Conservation (phyloP, 2,797 vertebrate species). For the Rhabdomys pumilio region DNA sequence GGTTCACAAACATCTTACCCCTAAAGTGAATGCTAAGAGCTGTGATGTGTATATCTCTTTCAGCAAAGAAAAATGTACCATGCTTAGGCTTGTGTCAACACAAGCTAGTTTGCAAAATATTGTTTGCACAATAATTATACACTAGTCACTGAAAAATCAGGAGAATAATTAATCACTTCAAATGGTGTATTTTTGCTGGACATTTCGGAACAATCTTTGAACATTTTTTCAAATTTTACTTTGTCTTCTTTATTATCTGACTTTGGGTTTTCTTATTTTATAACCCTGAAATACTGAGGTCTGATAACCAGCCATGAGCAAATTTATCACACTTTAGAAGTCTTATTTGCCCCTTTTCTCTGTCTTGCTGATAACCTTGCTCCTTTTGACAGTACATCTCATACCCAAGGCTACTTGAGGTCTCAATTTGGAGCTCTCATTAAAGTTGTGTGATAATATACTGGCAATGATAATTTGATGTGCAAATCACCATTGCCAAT, state of each 20-base stretch:
- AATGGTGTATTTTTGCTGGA: neutral
- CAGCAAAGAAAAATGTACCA: neutral
- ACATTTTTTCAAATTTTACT: neutral
- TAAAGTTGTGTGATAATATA: neutral
- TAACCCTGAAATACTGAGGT: neutral
- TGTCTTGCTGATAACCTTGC: neutral
- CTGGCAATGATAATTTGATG: no score
- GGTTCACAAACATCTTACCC: neutral
- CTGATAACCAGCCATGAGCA: neutral
- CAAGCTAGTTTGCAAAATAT: neutral
- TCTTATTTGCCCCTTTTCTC: conserved; percentile 31
- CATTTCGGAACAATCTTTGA: neutral
- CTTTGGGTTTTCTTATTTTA: neutral
- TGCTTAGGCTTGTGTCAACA: neutral
- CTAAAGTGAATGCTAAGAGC: neutral
- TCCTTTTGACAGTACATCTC: neutral
- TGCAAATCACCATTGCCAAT: neutral
- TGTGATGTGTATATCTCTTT: neutral
- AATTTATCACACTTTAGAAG: neutral
- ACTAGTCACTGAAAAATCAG: neutral
- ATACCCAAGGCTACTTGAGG: neutral
- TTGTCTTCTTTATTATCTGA: neutral
- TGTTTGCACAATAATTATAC: neutral
- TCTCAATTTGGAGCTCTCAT: neutral
- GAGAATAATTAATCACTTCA: neutral